A percentile compares a stretch with the other conserved stretches of the same genome.
Evolutionary conservation across 2,888 invertebrate genomes (phyloP).

Genomic region (Carpatolechia fugitivella): DNA sequence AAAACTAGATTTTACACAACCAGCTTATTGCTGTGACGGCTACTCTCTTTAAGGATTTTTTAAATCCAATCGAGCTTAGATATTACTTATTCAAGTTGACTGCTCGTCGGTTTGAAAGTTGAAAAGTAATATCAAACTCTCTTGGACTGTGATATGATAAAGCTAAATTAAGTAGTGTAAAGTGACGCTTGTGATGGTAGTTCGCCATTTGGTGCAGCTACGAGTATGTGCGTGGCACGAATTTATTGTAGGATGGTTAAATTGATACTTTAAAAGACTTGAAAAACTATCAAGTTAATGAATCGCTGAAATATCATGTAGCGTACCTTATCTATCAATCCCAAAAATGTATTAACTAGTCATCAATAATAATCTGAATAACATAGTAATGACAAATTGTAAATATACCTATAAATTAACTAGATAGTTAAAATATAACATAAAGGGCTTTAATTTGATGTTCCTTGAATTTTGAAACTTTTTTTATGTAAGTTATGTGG

Average conservation of each 20-base stretch:
- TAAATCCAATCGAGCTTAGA: not conserved
- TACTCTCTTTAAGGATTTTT: not conserved
- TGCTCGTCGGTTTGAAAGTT: not conserved
- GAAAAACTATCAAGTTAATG: no score
- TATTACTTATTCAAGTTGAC: not conserved
- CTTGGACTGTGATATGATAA: conserved; percentile 10
- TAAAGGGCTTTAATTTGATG: conserved; percentile 6
- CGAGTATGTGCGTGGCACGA: not conserved
- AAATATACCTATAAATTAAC: no score
- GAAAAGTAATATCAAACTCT: conserved; percentile 3
- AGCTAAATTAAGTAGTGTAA: not conserved
- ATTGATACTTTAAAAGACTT: no score
- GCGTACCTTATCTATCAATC: no score
- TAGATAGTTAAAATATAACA: not conserved
- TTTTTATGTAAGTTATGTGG: conserved; percentile 1
- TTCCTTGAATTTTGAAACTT: not conserved
- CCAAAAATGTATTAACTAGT: no score
- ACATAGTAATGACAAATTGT: not conserved
- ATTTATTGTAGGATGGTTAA: not conserved
- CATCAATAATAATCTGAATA: not conserved
- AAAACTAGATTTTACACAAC: no score
- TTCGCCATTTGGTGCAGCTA: not conserved
- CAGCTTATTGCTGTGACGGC: not conserved
- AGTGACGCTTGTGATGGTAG: conserved; percentile 1
- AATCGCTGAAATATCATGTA: no score